Evolutionary conservation across 2,797 vertebrate genomes (phyloP).

Genomic region (Erethizon dorsatum): DNA sequence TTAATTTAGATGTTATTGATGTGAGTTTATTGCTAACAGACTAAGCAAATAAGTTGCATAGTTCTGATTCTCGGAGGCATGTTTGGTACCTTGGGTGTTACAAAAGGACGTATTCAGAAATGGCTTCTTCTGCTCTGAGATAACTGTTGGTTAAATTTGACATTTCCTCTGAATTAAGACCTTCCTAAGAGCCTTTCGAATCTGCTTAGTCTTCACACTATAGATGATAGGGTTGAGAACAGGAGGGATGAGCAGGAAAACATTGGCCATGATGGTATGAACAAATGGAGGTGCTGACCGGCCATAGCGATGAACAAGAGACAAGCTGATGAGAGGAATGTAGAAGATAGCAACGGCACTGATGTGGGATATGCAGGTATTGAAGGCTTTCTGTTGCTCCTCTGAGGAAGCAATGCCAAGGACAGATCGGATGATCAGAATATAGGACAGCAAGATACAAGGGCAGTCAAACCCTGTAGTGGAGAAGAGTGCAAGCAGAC

Average conservation of each 20-base stretch:
- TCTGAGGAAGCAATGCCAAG: slow-evolving; percentile 77
- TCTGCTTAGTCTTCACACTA: slow-evolving; percentile 85
- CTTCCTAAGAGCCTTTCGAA: slow-evolving; percentile 77
- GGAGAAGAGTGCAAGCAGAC: slow-evolving; percentile 83
- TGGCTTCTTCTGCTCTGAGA: neutral
- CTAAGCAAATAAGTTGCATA: neutral
- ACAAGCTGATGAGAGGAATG: slow-evolving; percentile 82
- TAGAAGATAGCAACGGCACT: slow-evolving; percentile 79
- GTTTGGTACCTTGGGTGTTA: neutral
- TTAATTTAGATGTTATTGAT: neutral
- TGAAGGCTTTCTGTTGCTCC: slow-evolving; percentile 73
- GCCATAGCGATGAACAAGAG: slow-evolving; percentile 78
- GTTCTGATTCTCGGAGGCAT: neutral
- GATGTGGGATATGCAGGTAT: slow-evolving; percentile 79
- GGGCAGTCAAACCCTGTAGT: slow-evolving; percentile 76
- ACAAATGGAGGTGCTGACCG: slow-evolving; percentile 74
- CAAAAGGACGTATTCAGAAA: neutral
- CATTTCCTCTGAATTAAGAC: slow-evolving; percentile 58
- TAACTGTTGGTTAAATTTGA: slow-evolving; percentile 16
- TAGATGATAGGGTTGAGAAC: slow-evolving; percentile 87
- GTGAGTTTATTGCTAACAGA: neutral
- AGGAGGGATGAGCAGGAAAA: slow-evolving; percentile 85
- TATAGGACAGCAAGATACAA: slow-evolving; percentile 84
- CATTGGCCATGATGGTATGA: slow-evolving; percentile 80
- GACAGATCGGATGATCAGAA: slow-evolving; percentile 81